Evolutionary conservation across 1,140 invertebrate genomes (phyloP).

Genomic region (Pseudomyrmex concolor): DNA sequence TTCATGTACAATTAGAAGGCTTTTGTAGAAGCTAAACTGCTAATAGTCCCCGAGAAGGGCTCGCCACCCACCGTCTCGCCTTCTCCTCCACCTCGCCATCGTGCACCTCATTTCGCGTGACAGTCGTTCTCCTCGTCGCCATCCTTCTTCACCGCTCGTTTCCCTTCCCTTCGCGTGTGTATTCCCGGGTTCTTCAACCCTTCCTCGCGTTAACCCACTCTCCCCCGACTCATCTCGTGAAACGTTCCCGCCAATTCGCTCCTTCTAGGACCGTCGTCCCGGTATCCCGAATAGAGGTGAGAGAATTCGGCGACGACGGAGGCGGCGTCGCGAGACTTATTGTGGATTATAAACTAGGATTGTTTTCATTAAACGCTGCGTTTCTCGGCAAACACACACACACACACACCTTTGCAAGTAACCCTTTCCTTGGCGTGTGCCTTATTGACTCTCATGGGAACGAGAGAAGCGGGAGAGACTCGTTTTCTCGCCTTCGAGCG

Average conservation of each 20-base stretch:
- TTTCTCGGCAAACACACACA: neutral
- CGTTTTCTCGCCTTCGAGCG: conserved; percentile 4
- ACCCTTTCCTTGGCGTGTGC: conserved; percentile 42
- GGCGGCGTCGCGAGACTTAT: conserved; percentile 72
- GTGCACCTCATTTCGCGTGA: conserved; percentile 80
- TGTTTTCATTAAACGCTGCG: conserved; percentile 77
- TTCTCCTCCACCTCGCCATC: conserved; percentile 52
- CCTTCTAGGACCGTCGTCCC: conserved; percentile 13
- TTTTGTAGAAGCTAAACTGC: conserved; percentile 81
- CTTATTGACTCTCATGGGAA: conserved; percentile 58
- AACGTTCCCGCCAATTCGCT: conserved; percentile 64
- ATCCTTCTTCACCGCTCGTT: conserved; percentile 45
- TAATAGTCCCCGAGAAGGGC: conserved; percentile 70
- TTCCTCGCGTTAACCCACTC: conserved; percentile 58
- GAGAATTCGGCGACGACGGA: conserved; percentile 72
- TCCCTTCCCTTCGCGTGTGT: conserved; percentile 21
- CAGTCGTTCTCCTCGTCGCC: conserved; percentile 74
- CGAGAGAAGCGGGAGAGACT: conserved; percentile 20
- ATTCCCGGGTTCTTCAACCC: conserved; percentile 60
- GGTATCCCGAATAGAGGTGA: conserved; percentile 71
- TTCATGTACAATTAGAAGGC: conserved; percentile 83
- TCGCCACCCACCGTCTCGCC: conserved; percentile 51
- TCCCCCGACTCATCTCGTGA: conserved; percentile 31
- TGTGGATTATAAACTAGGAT: conserved; percentile 78
- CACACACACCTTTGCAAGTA: neutral